Evolutionary conservation across 2,888 invertebrate species (phyloP).

Genomic region (Hecatera dysodea): DNA sequence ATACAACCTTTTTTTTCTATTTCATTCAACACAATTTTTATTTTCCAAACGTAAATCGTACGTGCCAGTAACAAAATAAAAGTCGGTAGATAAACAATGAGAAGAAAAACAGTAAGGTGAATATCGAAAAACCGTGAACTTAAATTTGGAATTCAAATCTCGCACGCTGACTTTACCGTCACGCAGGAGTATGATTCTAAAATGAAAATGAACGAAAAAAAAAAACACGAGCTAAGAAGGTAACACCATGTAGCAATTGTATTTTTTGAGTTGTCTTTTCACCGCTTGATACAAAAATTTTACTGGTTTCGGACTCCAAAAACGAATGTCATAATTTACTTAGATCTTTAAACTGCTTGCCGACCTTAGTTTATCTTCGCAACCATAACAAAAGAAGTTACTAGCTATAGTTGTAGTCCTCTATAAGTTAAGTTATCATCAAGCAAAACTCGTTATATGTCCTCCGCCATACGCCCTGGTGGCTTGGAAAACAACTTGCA

Average conservation of each 20-base stretch:
- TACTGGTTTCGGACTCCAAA: no score
- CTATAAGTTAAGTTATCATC: neutral
- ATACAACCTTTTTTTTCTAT: neutral
- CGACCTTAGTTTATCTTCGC: no score
- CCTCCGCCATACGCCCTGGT: no score
- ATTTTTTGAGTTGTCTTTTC: no score
- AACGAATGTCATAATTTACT: no score
- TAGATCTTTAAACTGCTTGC: neutral
- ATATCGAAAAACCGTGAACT: constrained; percentile 81
- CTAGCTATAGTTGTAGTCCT: neutral
- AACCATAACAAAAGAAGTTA: no score
- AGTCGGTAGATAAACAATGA: constrained; percentile 87
- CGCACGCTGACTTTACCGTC: constrained; percentile 83
- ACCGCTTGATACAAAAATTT: neutral
- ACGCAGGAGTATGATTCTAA: constrained; percentile 56
- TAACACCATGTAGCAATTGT: no score
- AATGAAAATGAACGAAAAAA: constrained; percentile 58
- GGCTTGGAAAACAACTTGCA: no score
- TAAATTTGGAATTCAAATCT: constrained; percentile 91
- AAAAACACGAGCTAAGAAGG: no score
- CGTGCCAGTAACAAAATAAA: constrained; percentile 81
- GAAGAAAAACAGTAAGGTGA: constrained; percentile 88
- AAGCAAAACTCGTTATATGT: constrained; percentile 12
- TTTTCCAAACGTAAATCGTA: constrained; percentile 24
- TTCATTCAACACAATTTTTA: neutral